Base-by-base conservation (phyloP, 2,888 invertebrate species). In the Desoria tigrina region DNA sequence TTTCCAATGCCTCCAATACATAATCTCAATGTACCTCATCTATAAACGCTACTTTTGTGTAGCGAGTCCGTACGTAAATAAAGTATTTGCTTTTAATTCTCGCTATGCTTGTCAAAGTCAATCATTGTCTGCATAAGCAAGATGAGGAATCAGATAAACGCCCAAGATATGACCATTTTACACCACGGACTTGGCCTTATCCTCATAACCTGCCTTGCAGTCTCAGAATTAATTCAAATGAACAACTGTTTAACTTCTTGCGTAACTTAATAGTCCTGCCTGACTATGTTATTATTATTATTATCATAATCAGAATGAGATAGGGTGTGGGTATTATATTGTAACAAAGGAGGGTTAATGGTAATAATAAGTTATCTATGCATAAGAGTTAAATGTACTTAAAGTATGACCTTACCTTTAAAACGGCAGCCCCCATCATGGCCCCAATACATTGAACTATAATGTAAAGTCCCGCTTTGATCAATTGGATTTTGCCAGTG, bases 361-460 rank as follows among this genome's bases (percentile, higher is more conserved):
- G n/a, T 45, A 21, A 16, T 45, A 45, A 45, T 45, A 16, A 11
- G n/a, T 21, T 45, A n/a, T 9, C 9, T 11, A 6, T 16, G 21
- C 9, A 45, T 45, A 45, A 45, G 45, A 45, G 16, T 39, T 39
- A 16, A 39, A n/a, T 32, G 32, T 45, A 21, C n/a, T 45, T 45
- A 21, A 24, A 42, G 37, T 63, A 53, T 50, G 32, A 32, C 32
- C 80, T 81, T 79, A 88, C 89, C 81, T 87, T 87, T 63, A 92
- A 81, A 24, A 90, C 81, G 0, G 87, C 88, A 2, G 90, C 89
- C 69, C 91, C 92, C 0, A 89, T 87, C 23, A 81, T 77, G n/a
- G 78, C 81, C 24, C 82, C 82, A 2, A 80, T 56, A 65, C 80
- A 79, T 72, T 83, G 83, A 21, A 79, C 78, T 14, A 80, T 61